phyloP scores from a whole-genome alignment of 2,888 invertebrate genomes.

The Tupiocoris notatus region DNA sequence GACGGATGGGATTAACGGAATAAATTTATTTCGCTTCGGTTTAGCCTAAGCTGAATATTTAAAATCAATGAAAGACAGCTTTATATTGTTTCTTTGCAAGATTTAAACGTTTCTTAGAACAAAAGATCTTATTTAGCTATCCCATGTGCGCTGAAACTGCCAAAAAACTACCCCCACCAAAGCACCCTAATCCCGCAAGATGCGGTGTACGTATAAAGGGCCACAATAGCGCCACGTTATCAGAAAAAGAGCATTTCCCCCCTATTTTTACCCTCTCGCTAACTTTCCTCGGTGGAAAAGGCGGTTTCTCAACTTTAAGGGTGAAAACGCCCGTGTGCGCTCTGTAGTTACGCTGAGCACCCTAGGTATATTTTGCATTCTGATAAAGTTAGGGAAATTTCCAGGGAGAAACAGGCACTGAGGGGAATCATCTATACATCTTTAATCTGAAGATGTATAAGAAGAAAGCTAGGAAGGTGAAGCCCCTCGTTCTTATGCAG shows the following conservation, averaged over 20 bases:
- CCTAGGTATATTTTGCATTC: slow-evolving; percentile 23
- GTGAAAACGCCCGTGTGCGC: slow-evolving; percentile 6
- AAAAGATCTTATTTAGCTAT: slow-evolving; percentile 22
- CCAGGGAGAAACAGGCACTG: neutral
- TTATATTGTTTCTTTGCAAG: too few relatives aligned
- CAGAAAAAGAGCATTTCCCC: neutral
- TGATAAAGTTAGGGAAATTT: slow-evolving; percentile 39
- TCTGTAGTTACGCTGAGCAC: neutral
- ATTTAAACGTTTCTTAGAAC: neutral
- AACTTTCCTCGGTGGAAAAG: neutral
- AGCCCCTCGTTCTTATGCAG: slow-evolving; percentile 5
- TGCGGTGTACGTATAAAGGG: slow-evolving; percentile 26
- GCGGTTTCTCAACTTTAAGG: slow-evolving; percentile 13
- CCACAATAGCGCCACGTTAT: neutral
- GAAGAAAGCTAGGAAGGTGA: neutral
- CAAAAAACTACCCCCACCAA: neutral
- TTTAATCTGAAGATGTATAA: slow-evolving; percentile 31
- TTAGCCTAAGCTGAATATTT: too few relatives aligned
- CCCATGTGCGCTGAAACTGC: neutral
- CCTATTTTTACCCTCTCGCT: neutral
- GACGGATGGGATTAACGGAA: too few relatives aligned
- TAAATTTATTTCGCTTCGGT: too few relatives aligned
- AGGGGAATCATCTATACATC: slow-evolving; percentile 14
- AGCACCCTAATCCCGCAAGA: slow-evolving; percentile 15
- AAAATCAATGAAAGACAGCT: too few relatives aligned